Conservation (phyloP, 1,140 invertebrate species). For the Philopotamus ludificatus region DNA sequence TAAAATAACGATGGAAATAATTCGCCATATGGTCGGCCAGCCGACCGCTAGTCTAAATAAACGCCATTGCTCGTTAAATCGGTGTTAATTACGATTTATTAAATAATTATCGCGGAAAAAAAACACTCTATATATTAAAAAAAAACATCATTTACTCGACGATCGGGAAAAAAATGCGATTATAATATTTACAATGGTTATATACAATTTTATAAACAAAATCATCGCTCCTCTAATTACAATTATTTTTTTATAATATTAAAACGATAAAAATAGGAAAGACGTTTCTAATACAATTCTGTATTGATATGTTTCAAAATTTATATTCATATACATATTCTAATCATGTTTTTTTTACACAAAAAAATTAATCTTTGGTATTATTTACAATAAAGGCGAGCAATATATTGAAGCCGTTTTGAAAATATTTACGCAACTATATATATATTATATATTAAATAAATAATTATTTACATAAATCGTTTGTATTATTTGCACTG, state of each 20-base stretch:
- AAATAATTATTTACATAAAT: background rate
- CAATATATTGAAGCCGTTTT: background rate
- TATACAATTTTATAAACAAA: constrained; percentile 3
- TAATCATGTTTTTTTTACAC: background rate
- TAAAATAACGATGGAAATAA: no score
- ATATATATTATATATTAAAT: background rate
- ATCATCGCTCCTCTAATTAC: background rate
- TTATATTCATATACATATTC: background rate
- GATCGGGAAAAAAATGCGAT: no score
- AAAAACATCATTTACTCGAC: no score
- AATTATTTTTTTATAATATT: background rate
- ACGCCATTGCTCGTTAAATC: no score
- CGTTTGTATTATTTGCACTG: constrained; percentile 4
- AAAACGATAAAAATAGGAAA: background rate
- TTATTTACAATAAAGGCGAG: constrained; percentile 25
- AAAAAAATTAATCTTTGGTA: constrained; percentile 27
- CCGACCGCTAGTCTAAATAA: no score
- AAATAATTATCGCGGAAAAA: no score
- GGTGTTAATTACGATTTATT: no score
- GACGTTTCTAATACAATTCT: background rate
- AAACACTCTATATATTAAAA: no score
- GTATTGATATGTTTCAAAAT: background rate
- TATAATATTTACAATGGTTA: constrained; percentile 24
- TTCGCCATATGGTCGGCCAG: no score
- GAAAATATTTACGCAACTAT: background rate